Conservation (phyloP, 2,888 invertebrate genomes). For the Orchesella flavescens region DNA sequence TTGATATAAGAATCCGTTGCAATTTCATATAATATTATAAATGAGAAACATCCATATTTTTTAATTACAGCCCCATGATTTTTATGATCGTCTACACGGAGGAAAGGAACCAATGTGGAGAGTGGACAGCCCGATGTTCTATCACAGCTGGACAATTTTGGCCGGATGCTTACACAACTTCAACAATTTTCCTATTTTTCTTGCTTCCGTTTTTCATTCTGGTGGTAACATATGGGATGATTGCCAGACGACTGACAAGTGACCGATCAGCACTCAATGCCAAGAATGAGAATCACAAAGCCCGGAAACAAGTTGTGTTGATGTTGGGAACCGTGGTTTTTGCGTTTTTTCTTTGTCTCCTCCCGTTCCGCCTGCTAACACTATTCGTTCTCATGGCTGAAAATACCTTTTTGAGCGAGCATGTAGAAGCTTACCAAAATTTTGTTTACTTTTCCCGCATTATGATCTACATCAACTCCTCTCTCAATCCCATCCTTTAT, state of each 20-base stretch:
- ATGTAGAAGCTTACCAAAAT: slow-evolving; percentile 86
- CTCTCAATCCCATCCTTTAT: slow-evolving; percentile 91
- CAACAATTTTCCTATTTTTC: slow-evolving; percentile 87
- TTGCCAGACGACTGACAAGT: slow-evolving; percentile 88
- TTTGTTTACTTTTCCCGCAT: slow-evolving; percentile 88
- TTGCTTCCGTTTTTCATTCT: slow-evolving; percentile 87
- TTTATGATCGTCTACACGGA: slow-evolving; percentile 84
- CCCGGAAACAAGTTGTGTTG: slow-evolving; percentile 83
- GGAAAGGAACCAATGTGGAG: slow-evolving; percentile 83
- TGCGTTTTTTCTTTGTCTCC: slow-evolving; percentile 90
- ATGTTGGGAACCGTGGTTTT: slow-evolving; percentile 92
- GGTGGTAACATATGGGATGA: slow-evolving; percentile 86
- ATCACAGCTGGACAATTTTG: slow-evolving; percentile 85
- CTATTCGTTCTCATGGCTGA: slow-evolving; percentile 89
- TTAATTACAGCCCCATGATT: slow-evolving; percentile 84
- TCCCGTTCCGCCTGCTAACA: slow-evolving; percentile 91
- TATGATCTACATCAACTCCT: slow-evolving; percentile 89
- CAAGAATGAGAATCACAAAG: slow-evolving; percentile 67
- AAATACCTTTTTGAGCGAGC: slow-evolving; percentile 80
- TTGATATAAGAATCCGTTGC: neutral
- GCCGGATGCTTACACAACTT: slow-evolving; percentile 86
- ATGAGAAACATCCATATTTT: slow-evolving; percentile 22
- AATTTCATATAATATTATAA: neutral
- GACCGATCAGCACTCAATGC: slow-evolving; percentile 76
- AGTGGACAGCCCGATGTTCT: slow-evolving; percentile 83